Evolutionary conservation across 2,797 vertebrate genomes (phyloP).

Genomic region (Enteromius treurensis): DNA sequence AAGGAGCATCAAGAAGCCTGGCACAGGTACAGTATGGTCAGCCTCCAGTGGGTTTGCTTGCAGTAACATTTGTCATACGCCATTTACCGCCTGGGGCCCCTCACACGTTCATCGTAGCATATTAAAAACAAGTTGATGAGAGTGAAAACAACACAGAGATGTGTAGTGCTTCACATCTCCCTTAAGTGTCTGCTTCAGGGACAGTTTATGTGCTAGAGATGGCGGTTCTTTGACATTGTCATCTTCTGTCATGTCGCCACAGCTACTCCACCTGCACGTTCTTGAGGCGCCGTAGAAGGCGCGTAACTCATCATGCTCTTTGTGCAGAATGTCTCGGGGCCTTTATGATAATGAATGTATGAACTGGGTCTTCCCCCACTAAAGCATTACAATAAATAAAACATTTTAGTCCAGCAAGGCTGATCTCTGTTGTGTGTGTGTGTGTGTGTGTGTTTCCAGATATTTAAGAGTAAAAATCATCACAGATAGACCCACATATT

Average conservation of each 20-base stretch:
- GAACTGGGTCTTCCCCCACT: conserved; percentile 75
- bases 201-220: conserved; percentile 81
- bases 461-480: conserved; percentile 55
- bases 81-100: conserved; percentile 75
- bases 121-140: conserved; percentile 68
- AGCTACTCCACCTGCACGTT: conserved; percentile 61
- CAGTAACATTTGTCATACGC: conserved; percentile 69
- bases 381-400: conserved; percentile 84
- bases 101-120: conserved; percentile 77
- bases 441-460: conserved; percentile 41
- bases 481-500: conserved; percentile 60
- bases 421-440: conserved; percentile 47
- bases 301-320: conserved; percentile 48
- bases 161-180: conserved; percentile 77
- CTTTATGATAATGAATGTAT: conserved; percentile 82
- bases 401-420: conserved; percentile 76
- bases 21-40: conserved; percentile 77
- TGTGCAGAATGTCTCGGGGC: conserved; percentile 79
- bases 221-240: conserved; percentile 83
- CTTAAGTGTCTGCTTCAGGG: conserved; percentile 81
- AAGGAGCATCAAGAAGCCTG: conserved; percentile 65
- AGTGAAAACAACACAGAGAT: conserved; percentile 68
- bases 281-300: conserved; percentile 49
- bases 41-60: conserved; percentile 74
- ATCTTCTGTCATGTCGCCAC: conserved; percentile 77